These are phyloP conservation scores for Eupithecia dodoneata DNA, from an alignment of 2,888 invertebrate species.

Conservation along the genomic window DNA sequence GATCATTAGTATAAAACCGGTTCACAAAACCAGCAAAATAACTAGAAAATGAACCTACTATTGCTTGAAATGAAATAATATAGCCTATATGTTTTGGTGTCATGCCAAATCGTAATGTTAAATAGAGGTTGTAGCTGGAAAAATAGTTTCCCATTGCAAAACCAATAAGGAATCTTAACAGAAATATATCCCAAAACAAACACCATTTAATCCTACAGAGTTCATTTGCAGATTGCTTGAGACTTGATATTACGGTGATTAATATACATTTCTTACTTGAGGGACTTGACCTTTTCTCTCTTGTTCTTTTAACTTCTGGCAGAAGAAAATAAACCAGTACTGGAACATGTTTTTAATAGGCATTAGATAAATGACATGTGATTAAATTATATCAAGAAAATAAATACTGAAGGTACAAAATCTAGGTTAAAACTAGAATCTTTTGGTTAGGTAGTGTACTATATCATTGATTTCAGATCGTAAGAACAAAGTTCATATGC, in stretches of 20 bases:
- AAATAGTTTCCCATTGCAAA: constrained; percentile 84
- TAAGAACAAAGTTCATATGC: too few relatives aligned
- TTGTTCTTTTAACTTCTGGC: constrained; percentile 54
- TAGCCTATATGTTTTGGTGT: constrained; percentile 85
- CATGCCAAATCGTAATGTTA: constrained; percentile 80
- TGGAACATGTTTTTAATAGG: constrained; percentile 42
- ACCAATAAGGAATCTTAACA: constrained; percentile 83
- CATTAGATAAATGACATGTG: not conserved
- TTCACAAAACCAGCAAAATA: constrained; percentile 82
- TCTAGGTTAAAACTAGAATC: not conserved
- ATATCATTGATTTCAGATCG: too few relatives aligned
- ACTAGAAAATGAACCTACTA: constrained; percentile 80
- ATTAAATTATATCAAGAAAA: constrained; percentile 6
- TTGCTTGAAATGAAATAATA: constrained; percentile 85
- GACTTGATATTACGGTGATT: constrained; percentile 51
- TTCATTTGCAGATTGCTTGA: constrained; percentile 73
- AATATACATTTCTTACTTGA: constrained; percentile 43
- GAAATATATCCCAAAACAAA: constrained; percentile 83
- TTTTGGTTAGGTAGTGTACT: too few relatives aligned
- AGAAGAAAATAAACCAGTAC: constrained; percentile 68
- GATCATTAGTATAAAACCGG: constrained; percentile 77
- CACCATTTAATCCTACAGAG: constrained; percentile 83
- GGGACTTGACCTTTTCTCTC: constrained; percentile 33
- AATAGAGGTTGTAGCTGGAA: constrained; percentile 82
- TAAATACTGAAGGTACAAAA: not conserved